These are phyloP conservation scores for Lepidostoma basale DNA, from an alignment of 1,140 invertebrate species.

Conservation along the genomic window DNA sequence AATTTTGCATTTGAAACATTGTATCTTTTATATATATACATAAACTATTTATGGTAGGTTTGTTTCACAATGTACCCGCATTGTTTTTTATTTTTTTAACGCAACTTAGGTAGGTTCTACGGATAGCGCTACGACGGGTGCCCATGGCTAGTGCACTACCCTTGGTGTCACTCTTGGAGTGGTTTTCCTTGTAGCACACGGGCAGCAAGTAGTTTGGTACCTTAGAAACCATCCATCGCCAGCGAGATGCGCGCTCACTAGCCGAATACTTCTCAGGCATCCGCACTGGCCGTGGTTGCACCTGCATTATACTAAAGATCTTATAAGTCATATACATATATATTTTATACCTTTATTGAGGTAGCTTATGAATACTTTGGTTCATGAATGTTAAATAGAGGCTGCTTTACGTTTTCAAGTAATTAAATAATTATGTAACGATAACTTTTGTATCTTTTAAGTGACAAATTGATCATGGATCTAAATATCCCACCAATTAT, in stretches of 20 bases:
- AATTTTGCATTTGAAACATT: slow-evolving; percentile 23
- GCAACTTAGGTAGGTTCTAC: slow-evolving; percentile 16
- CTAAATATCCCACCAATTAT: neutral
- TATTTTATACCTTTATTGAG: slow-evolving; percentile 43
- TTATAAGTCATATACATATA: slow-evolving; percentile 31
- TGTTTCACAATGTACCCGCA: slow-evolving; percentile 28
- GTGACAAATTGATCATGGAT: neutral
- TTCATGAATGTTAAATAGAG: slow-evolving; percentile 37
- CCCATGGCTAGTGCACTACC: neutral
- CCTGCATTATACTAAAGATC: slow-evolving; percentile 43
- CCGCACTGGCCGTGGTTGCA: slow-evolving; percentile 17
- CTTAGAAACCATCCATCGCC: too few relatives aligned
- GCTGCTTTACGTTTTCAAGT: slow-evolving; percentile 32
- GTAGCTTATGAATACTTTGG: slow-evolving; percentile 40
- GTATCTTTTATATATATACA: slow-evolving; percentile 29
- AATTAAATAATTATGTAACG: neutral
- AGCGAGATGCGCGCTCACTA: slow-evolving; percentile 19
- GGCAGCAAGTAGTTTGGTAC: too few relatives aligned
- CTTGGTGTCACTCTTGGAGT: too few relatives aligned
- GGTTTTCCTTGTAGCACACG: too few relatives aligned
- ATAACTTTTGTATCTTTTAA: slow-evolving; percentile 12
- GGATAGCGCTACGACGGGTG: slow-evolving; percentile 5
- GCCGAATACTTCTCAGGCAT: too few relatives aligned
- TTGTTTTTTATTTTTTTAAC: slow-evolving; percentile 32
- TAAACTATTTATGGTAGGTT: slow-evolving; percentile 19